Percentiles rank a stretch among this genome's conserved stretches.
Evolutionary conservation across 2,797 vertebrate genomes (phyloP).

Genomic region (Coreius guichenoti): DNA sequence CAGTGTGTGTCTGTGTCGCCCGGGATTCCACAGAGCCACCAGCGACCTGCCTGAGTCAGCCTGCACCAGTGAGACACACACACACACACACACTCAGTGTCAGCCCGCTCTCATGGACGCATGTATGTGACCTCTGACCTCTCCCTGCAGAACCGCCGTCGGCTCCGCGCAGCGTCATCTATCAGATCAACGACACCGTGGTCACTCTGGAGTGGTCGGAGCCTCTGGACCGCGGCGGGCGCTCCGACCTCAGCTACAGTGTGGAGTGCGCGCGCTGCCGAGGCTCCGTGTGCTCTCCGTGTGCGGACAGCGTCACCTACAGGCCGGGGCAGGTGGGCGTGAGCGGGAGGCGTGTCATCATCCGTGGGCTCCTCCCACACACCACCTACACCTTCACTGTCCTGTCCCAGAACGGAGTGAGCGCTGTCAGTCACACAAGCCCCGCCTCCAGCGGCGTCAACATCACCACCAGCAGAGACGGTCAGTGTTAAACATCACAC

Average conservation of each 20-base stretch:
- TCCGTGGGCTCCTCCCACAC: slow-evolving; percentile 82
- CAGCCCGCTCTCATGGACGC: neutral
- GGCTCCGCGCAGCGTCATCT: slow-evolving; percentile 78
- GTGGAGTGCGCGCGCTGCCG: slow-evolving; percentile 77
- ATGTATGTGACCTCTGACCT: neutral
- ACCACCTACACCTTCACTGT: slow-evolving; percentile 82
- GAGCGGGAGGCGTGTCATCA: slow-evolving; percentile 69
- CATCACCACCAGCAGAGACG: slow-evolving; percentile 84
- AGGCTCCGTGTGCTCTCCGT: slow-evolving; percentile 68
- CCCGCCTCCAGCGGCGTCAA: slow-evolving; percentile 77
- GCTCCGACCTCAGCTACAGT: slow-evolving; percentile 78
- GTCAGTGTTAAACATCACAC: slow-evolving; percentile 66
- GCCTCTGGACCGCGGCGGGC: slow-evolving; percentile 80
- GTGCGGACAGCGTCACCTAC: slow-evolving; percentile 76
- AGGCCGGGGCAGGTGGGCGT: slow-evolving; percentile 70
- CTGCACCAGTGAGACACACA: slow-evolving; percentile 53
- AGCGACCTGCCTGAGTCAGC: slow-evolving; percentile 40
- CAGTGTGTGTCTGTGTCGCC: slow-evolving; percentile 47
- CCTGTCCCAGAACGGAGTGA: slow-evolving; percentile 82
- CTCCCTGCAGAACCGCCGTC: slow-evolving; percentile 78
- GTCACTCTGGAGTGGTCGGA: slow-evolving; percentile 86
- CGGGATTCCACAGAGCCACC: slow-evolving; percentile 41
- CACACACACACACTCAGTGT: neutral
- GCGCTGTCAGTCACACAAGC: slow-evolving; percentile 72
- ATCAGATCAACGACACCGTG: slow-evolving; percentile 81